These are phyloP conservation scores for Cydia amplana DNA, from an alignment of 1,140 invertebrate genomes.

Conservation along the genomic window DNA sequence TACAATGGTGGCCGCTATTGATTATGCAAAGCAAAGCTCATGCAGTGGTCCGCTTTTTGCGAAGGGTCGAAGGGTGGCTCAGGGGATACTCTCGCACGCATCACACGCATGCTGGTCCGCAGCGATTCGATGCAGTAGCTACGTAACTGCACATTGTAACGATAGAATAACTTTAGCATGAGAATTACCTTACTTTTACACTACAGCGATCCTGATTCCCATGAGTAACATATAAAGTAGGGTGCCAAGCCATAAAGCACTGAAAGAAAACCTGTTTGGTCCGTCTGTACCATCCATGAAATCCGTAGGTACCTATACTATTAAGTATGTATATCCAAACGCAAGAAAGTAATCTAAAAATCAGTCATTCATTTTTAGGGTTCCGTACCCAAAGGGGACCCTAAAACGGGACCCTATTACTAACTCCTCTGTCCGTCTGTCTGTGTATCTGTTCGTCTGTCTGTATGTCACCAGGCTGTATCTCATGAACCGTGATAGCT, in stretches of 20 bases:
- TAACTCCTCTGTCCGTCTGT: too few species aligned
- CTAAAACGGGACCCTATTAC: too few species aligned
- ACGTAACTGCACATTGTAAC: neutral
- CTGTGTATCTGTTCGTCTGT: too few species aligned
- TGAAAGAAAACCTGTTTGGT: too few species aligned
- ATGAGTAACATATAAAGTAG: neutral
- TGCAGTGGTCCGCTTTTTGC: slow-evolving; percentile 72
- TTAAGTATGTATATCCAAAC: too few species aligned
- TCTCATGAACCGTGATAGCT: too few species aligned
- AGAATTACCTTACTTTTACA: neutral
- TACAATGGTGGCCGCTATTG: slow-evolving; percentile 59
- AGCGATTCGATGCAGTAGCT: slow-evolving; percentile 3
- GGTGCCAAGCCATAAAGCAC: neutral
- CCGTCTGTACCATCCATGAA: too few species aligned
- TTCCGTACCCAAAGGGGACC: too few species aligned
- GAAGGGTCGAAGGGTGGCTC: slow-evolving; percentile 50
- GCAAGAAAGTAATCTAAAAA: too few species aligned
- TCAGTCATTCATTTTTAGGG: too few species aligned
- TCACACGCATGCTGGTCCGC: neutral
- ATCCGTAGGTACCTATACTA: too few species aligned
- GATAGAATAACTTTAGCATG: neutral
- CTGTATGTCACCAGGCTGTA: too few species aligned
- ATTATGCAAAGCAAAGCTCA: slow-evolving; percentile 66
- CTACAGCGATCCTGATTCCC: neutral
- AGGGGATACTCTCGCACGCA: slow-evolving; percentile 43